phyloP scores from a whole-genome alignment of 2,888 invertebrate genomes.

The Oscheius sp. region DNA sequence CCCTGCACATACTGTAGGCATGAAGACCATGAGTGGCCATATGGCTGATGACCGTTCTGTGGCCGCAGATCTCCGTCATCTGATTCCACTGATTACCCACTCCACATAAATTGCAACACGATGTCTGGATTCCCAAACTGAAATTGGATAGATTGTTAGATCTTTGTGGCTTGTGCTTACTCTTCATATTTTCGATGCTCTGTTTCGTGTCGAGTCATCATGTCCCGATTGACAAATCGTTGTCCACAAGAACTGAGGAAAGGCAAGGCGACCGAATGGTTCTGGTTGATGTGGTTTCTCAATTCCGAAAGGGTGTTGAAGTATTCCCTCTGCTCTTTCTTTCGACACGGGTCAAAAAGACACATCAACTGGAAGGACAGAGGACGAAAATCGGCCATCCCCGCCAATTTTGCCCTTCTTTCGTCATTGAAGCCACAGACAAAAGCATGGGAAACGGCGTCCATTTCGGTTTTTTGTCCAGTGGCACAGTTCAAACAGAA shows the following conservation, averaged over 20 bases:
- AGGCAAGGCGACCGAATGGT: neutral
- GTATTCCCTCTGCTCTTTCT: neutral
- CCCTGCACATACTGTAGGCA: slow-evolving; percentile 39
- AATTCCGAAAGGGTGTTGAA: neutral
- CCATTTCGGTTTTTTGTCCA: slow-evolving; percentile 10
- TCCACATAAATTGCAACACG: slow-evolving; percentile 47
- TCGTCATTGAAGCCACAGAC: slow-evolving; percentile 8
- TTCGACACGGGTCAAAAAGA: slow-evolving; percentile 9
- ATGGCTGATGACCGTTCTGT: slow-evolving; percentile 37
- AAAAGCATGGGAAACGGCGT: slow-evolving; percentile 23
- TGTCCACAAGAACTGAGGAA: slow-evolving; percentile 28
- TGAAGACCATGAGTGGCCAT: slow-evolving; percentile 42
- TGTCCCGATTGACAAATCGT: slow-evolving; percentile 27
- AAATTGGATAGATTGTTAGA: neutral
- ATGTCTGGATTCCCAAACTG: slow-evolving; percentile 22
- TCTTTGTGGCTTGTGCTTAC: too few relatives aligned
- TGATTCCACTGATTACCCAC: slow-evolving; percentile 43
- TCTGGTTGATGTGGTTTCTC: neutral
- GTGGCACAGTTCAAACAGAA: slow-evolving; percentile 28
- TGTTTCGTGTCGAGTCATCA: slow-evolving; percentile 25
- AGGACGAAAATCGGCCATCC: slow-evolving; percentile 5
- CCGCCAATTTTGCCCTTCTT: neutral
- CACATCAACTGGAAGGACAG: slow-evolving; percentile 13
- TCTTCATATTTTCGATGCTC: slow-evolving; percentile 19
- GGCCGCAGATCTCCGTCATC: slow-evolving; percentile 2